Evolutionary conservation across 1,140 invertebrate species (phyloP).

Genomic region (Eriocheir sinensis): DNA sequence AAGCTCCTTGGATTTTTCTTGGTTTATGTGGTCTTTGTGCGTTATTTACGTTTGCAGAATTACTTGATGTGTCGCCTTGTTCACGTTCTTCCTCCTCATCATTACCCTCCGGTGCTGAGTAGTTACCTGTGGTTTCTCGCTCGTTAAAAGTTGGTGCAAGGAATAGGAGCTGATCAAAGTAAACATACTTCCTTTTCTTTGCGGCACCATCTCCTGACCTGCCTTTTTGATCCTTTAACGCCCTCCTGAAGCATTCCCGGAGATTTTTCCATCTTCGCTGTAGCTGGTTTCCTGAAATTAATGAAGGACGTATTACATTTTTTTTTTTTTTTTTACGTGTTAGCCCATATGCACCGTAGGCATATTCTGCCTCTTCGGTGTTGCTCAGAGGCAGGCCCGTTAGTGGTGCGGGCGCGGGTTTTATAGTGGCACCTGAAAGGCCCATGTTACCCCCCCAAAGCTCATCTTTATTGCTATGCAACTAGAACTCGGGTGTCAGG

Average conservation of each 20-base stretch:
- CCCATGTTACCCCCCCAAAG: no score
- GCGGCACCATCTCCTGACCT: slow-evolving; percentile 50
- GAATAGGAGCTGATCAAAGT: slow-evolving; percentile 44
- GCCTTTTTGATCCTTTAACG: slow-evolving; percentile 28
- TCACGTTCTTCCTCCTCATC: slow-evolving; percentile 34
- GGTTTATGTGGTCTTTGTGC: not conserved
- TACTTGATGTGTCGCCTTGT: slow-evolving; percentile 24
- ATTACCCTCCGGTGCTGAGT: slow-evolving; percentile 35
- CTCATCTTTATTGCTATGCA: no score
- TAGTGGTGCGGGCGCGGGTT: no score
- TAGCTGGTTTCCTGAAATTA: slow-evolving; percentile 46
- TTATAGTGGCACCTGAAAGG: no score
- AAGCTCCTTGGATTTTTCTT: slow-evolving; percentile 10
- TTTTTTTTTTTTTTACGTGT: no score
- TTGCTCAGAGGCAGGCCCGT: no score
- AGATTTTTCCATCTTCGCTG: slow-evolving; percentile 55
- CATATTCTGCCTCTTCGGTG: no score
- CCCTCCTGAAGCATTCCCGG: slow-evolving; percentile 53
- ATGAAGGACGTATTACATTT: not conserved
- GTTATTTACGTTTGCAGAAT: slow-evolving; percentile 31
- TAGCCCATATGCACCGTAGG: no score
- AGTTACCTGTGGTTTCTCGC: slow-evolving; percentile 40
- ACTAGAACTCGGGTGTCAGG: no score
- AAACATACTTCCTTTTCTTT: slow-evolving; percentile 40
- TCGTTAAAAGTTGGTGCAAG: slow-evolving; percentile 39